Base-by-base conservation (phyloP, 2,888 invertebrate genomes). In the Apodemia hepburni region DNA sequence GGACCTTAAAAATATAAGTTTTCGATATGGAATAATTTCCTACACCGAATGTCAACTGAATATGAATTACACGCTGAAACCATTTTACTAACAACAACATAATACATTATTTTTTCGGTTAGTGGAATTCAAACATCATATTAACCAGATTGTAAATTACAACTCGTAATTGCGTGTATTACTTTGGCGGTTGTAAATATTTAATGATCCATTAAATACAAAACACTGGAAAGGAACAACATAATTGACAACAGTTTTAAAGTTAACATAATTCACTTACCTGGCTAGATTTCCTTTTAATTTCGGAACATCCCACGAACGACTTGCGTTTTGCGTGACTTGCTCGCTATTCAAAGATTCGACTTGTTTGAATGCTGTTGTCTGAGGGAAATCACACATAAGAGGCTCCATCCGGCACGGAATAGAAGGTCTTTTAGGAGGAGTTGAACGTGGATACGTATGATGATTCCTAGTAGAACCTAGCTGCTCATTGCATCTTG, bases 361-460 rank as follows among this genome's bases (percentile, higher is more conserved):
- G 42, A 79, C 75, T 47, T 74, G 74, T 42, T 82, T 80, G 66
- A 78, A 74, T 2, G 74, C 71, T 47, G 75, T 66, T 35, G 76
- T 67, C 63, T 78, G 65, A 33, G 77, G 77, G 29, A 79, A 70
- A 65, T 81, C 78, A 70, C 78, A 79, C 57, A 77, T 70, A 47
- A 83, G 78, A 2, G 87, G 84, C 70, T 90, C 89, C 78, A 85
- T 80, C 61, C 84, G 82, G 65, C 87, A 85, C 18, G 86, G 75
- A 66, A 89, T 80, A 58, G 85, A 75, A 9, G 85, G 75, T 29
- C 89, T 81, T 73, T 86, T 88, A 45, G 84, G 81, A 62, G 85
- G 83, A 59, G 87, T 79, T 33, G 83, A 78, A 18, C 89, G 78
- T 35, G 90, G 91, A 72, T 89, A 89, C 7, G 90, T 90, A 76